phyloP scores from a whole-genome alignment of 2,797 vertebrate genomes.

The Eidolon dupreanum region DNA sequence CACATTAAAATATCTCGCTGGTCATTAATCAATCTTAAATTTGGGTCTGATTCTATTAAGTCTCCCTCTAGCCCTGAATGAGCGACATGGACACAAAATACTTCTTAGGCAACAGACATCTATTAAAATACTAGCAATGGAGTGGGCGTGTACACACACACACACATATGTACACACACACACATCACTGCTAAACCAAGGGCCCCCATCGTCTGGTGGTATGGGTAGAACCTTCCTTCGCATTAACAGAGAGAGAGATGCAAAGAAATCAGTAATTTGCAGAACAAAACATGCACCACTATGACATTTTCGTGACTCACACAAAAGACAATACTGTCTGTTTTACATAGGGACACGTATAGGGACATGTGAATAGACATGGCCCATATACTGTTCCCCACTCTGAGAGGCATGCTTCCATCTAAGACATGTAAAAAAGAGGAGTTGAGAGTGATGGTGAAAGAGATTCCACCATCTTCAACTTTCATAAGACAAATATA shows the following conservation, averaged over 20 bases:
- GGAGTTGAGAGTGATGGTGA: background rate
- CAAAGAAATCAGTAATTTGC: background rate
- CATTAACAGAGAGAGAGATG: background rate
- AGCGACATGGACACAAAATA: background rate
- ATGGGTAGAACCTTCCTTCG: background rate
- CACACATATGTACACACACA: background rate
- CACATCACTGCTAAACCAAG: background rate
- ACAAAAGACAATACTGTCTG: background rate
- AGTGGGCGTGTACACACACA: too few species aligned
- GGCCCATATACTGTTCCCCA: background rate
- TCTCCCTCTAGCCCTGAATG: background rate
- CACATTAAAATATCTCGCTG: background rate
- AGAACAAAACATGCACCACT: background rate
- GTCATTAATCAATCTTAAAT: background rate
- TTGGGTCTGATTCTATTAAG: background rate
- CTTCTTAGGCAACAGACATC: too few species aligned
- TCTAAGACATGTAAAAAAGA: background rate
- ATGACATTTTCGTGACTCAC: background rate
- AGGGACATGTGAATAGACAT: background rate
- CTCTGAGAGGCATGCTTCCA: background rate
- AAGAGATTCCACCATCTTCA: background rate
- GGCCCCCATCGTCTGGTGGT: background rate
- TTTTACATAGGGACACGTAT: background rate
- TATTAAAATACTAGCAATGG: background rate
- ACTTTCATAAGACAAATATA: background rate